phyloP scores from a whole-genome alignment of 2,888 invertebrate genomes.

The Tenthredo notha region DNA sequence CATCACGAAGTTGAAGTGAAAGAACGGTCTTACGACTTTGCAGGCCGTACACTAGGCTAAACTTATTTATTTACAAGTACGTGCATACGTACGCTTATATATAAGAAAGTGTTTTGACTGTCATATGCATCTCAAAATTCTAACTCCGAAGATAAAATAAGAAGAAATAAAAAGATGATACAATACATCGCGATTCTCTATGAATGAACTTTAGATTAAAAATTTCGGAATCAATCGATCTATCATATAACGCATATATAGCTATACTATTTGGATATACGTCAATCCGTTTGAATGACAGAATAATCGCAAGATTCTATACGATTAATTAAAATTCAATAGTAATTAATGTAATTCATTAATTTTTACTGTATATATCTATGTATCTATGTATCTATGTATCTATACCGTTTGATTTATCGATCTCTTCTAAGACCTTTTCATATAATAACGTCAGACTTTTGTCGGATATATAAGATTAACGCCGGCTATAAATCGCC shows the following conservation, averaged over 20 bases:
- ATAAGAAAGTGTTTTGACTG: background rate
- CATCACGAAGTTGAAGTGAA: constrained; percentile 40
- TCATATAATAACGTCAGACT: background rate
- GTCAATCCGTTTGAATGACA: background rate
- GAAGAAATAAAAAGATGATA: background rate
- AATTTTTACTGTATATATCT: background rate
- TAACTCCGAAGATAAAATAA: background rate
- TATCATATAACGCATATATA: background rate
- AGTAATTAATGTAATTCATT: background rate
- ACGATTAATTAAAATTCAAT: background rate
- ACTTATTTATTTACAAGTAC: background rate
- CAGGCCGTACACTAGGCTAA: background rate
- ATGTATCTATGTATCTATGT: background rate
- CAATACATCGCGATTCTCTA: background rate
- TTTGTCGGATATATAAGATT: background rate
- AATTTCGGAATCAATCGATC: background rate
- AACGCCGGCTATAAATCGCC: background rate
- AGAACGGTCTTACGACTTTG: background rate
- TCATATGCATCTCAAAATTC: background rate
- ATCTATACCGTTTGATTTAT: background rate
- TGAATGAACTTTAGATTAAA: background rate
- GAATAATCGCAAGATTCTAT: background rate
- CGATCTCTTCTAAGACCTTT: background rate
- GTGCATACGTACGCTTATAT: background rate
- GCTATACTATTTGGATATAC: background rate